Base-by-base conservation (phyloP, 2,888 invertebrate genomes). In the Hyles lineata region DNA sequence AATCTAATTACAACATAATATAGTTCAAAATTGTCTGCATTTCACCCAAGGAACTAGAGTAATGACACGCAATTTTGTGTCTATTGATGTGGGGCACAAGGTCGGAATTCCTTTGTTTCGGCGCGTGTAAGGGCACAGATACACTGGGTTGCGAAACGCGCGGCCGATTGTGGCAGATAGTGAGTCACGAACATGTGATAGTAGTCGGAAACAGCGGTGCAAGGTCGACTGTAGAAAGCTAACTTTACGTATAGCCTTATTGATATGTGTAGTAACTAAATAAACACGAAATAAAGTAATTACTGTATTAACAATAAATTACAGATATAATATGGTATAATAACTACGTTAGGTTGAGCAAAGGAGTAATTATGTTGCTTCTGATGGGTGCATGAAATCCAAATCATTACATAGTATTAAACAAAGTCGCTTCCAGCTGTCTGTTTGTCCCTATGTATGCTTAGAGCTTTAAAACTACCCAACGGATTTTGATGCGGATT, bases 151-250 rank as follows among this genome's bases (percentile, higher is more conserved):
- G 80, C 80, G 85, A 84, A 83, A 85, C 70, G 50, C 70, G 71
- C 58, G 73, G 74, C 74, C 63, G 69, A 62, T 67, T 43, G 72
- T 70, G 70, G 72, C 29, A 55, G 73, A 72, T 72, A 74, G 70
- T 84, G 83, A 82, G 76, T 84, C 85, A 85, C 80, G 81, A 70
- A 72, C 60, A 76, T 70, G 63, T 79, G 78, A 78, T 79, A 76
- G 79, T 71, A 78, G 73, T 78, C 76, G 76, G 77, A 76, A 76
- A 75, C 77, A 21, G 77, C 71, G 69, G 74, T 35, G 77, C 85
- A 85, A 87, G 87, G 87, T 85, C 84, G 82, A 75, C 74, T 77
- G 77, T 83, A 83, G 87, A 87, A 87, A 87, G 87, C 79, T 81
- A 50, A 23, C 67, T 67, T 11, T 50, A 21, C 17, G 17, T 15